phyloP scores from a whole-genome alignment of 1,140 invertebrate species.

The Tribolium castaneum region DNA sequence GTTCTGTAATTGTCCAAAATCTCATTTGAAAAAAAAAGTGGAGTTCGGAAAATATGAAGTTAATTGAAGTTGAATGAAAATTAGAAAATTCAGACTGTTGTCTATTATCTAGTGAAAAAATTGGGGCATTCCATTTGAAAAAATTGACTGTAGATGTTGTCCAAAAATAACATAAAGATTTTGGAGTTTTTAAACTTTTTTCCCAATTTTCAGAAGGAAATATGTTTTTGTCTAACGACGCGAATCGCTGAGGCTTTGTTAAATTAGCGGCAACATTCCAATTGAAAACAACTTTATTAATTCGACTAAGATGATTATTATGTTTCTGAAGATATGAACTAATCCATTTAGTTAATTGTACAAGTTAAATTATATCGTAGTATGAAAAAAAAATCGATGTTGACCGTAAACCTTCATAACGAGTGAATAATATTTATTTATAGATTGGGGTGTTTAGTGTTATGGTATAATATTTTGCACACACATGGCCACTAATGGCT shows the following conservation, averaged over 20 bases:
- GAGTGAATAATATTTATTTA: slow-evolving; percentile 36
- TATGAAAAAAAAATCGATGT: not conserved
- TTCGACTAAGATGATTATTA: not conserved
- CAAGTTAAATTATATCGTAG: not conserved
- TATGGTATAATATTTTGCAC: slow-evolving; percentile 4
- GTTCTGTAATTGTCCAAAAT: no score
- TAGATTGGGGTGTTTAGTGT: slow-evolving; percentile 18
- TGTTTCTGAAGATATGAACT: not conserved
- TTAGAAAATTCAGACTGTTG: no score
- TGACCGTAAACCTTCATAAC: slow-evolving; percentile 24
- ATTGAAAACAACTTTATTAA: not conserved
- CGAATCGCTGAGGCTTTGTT: not conserved
- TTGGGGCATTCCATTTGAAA: no score
- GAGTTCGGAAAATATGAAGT: not conserved
- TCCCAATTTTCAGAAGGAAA: no score
- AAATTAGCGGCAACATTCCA: not conserved
- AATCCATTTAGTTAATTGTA: not conserved
- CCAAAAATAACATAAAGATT: no score
- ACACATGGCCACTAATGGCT: slow-evolving; percentile 26
- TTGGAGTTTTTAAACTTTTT: no score
- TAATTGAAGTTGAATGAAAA: no score
- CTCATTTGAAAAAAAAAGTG: no score
- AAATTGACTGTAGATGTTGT: no score
- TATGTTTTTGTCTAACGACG: no score
- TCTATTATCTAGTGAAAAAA: no score